Percentiles rank a stretch among this genome's conserved stretches.
Evolutionary conservation across 1,140 invertebrate genomes (phyloP).

Genomic region (Drosophila saltans): DNA sequence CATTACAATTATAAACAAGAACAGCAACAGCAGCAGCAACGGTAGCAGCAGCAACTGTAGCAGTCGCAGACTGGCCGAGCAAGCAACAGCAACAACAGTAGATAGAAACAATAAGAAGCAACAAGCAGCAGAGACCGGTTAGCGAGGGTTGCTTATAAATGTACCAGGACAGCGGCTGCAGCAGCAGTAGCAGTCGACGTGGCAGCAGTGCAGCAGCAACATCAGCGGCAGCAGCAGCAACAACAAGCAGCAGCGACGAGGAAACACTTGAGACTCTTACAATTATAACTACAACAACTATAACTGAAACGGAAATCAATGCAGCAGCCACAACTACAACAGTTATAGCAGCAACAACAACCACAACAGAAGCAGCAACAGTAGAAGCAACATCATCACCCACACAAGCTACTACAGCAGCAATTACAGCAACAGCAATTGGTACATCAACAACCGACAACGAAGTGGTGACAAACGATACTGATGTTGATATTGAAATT

Average conservation of each 20-base stretch:
- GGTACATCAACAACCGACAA: no score
- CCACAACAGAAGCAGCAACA: constrained; percentile 41
- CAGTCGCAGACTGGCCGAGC: neutral
- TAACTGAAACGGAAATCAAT: constrained; percentile 55
- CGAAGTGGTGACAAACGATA: no score
- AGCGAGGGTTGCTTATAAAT: constrained; percentile 77
- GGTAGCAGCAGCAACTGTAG: constrained; percentile 5
- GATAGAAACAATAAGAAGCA: constrained; percentile 13
- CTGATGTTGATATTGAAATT: no score
- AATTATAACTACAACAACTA: constrained; percentile 62
- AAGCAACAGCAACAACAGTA: neutral
- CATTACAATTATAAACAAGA: constrained; percentile 42
- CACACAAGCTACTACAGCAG: constrained; percentile 17
- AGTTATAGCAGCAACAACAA: constrained; percentile 52
- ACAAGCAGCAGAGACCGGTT: constrained; percentile 20
- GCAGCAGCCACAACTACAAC: constrained; percentile 44
- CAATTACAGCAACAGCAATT: neutral
- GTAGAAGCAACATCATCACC: constrained; percentile 31
- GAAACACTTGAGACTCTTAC: constrained; percentile 57
- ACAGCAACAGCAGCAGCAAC: constrained; percentile 10
- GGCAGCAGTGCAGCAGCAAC: constrained; percentile 60
- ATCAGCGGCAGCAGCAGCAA: constrained; percentile 28
- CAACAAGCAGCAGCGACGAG: constrained; percentile 45
- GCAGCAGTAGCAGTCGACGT: constrained; percentile 80
- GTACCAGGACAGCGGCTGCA: constrained; percentile 83